These are phyloP conservation scores for Caenorhabditis auriculariae DNA, from an alignment of 2,888 invertebrate species.

Conservation along the genomic window DNA sequence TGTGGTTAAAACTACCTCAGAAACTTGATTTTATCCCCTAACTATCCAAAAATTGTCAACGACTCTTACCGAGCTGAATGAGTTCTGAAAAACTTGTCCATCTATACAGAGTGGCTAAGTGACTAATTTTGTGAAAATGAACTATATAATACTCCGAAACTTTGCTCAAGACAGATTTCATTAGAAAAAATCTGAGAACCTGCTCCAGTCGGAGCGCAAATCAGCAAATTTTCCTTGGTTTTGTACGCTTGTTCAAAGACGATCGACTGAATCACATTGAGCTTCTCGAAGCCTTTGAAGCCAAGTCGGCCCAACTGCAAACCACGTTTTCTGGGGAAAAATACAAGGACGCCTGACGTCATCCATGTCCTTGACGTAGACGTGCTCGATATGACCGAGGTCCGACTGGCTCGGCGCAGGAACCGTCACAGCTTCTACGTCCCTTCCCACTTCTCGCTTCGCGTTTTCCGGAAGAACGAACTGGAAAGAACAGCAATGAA, in stretches of 20 bases:
- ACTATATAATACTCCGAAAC: too few relatives aligned
- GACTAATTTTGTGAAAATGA: too few relatives aligned
- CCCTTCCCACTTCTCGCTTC: constrained; percentile 74
- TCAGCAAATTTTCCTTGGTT: constrained; percentile 91
- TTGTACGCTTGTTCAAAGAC: constrained; percentile 93
- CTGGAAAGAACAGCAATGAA: too few relatives aligned
- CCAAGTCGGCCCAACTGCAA: constrained; percentile 81
- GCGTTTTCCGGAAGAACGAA: constrained; percentile 80
- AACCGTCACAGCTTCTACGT: constrained; percentile 80
- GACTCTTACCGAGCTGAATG: too few relatives aligned
- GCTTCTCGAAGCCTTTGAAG: constrained; percentile 80
- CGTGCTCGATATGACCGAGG: constrained; percentile 67
- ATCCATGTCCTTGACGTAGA: constrained; percentile 71
- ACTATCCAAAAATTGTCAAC: too few relatives aligned
- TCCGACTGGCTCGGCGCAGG: constrained; percentile 62
- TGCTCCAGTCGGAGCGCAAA: constrained; percentile 98
- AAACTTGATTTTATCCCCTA: too few relatives aligned
- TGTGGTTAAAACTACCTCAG: too few relatives aligned
- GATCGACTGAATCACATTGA: constrained; percentile 93
- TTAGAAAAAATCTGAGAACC: constrained; percentile 65
- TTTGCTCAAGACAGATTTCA: too few relatives aligned
- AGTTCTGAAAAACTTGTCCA: too few relatives aligned
- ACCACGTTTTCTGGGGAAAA: background rate
- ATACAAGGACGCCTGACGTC: constrained; percentile 67
- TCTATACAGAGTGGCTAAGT: too few relatives aligned